phyloP scores from a whole-genome alignment of 1,140 invertebrate species.

The Gryllus bimaculatus region DNA sequence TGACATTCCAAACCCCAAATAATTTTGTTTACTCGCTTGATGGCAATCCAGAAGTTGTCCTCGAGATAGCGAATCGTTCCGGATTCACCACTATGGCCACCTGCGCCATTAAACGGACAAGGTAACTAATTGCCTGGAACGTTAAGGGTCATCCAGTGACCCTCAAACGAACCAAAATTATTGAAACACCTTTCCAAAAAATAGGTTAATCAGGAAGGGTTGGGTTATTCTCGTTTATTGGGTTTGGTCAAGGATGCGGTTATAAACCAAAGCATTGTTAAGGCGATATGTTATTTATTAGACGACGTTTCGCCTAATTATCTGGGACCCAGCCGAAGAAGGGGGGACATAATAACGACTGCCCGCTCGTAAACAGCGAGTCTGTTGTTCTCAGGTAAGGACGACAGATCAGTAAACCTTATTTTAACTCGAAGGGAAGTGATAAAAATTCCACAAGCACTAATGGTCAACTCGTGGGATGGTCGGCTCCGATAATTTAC shows the following conservation, averaged over 20 bases:
- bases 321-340: background rate
- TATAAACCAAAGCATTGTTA: background rate
- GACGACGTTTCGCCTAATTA: background rate
- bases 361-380: background rate
- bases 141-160: too few relatives aligned
- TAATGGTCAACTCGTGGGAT: background rate
- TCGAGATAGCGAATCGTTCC: too few relatives aligned
- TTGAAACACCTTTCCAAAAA: too few relatives aligned
- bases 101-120: too few relatives aligned
- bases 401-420: background rate
- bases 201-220: background rate
- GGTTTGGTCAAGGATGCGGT: background rate
- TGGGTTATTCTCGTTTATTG: background rate
- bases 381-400: background rate
- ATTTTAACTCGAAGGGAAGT: background rate
- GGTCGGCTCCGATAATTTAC: background rate
- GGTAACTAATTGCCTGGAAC: too few relatives aligned
- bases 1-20: too few relatives aligned
- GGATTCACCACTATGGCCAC: too few relatives aligned
- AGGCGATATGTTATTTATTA: slow-evolving; percentile 2
- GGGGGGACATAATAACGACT: background rate
- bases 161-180: too few relatives aligned
- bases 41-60: too few relatives aligned
- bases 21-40: too few relatives aligned
- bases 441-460: background rate